These are phyloP conservation scores for Lates calcarifer DNA, from an alignment of 2,113 vertebrate genomes.

Conservation along the genomic window DNA sequence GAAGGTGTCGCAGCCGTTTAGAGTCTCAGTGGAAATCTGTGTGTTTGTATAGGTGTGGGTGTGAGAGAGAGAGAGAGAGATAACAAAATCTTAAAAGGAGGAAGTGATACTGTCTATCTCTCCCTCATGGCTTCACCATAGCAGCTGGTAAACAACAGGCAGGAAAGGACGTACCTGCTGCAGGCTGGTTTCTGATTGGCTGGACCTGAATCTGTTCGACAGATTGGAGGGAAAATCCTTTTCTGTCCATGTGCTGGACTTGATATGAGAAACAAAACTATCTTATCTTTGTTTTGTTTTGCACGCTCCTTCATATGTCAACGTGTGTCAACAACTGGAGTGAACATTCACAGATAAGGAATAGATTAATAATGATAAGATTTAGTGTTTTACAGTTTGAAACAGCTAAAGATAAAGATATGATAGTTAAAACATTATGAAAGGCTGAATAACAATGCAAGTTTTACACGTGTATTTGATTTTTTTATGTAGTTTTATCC, in stretches of 20 bases:
- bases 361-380: too few species aligned
- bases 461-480: too few species aligned
- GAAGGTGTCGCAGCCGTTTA: neutral
- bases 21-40: neutral
- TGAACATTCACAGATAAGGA: neutral
- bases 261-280: neutral
- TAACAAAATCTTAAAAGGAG: conserved; percentile 31
- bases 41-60: conserved; percentile 22
- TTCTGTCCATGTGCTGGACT: neutral
- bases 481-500: too few species aligned
- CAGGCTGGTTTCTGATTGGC: conserved; percentile 57
- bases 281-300: neutral
- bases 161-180: conserved; percentile 39
- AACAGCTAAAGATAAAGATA: neutral
- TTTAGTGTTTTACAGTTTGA: neutral
- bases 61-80: neutral
- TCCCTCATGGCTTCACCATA: conserved; percentile 52
- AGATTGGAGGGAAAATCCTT: conserved; percentile 46
- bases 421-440: too few species aligned
- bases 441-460: too few species aligned
- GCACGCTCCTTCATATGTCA: neutral
- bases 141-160: conserved; percentile 67
- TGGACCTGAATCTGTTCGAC: neutral
- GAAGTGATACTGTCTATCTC: conserved; percentile 57
- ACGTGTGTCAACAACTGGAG: too few species aligned